Base-by-base conservation (phyloP, 2,797 vertebrate genomes). In the Peromyscus aztecus region DNA sequence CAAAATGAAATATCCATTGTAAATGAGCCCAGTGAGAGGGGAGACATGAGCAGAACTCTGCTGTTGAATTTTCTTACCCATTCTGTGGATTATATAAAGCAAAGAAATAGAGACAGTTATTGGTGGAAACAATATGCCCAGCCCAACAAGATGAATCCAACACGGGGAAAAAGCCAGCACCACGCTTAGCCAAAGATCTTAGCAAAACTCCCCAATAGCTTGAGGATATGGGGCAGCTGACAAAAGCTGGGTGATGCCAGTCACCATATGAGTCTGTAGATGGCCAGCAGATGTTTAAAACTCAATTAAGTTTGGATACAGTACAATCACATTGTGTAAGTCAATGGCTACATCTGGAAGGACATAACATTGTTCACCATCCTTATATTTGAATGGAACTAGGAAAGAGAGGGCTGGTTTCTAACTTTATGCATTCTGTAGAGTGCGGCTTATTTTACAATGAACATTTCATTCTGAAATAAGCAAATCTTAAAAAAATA, bases 271-370 rank as follows among this genome's bases (percentile, higher is more conserved):
- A 91, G 24, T 59, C 93, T 90, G n/a, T 59, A 94, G 91, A 94
- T 57, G 84, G 77, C 57, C 76, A 87, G 57, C 37, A 84, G 91
- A 91, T 91, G 76, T 84, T 95, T 73, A 81, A 73, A 89, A 73
- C 55, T 4, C 9, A 89, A 95, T 92, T 89, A 88, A 84, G 84
- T 95, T 91, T 61, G 84, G 91, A 90, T 81, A 92, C 17, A 85
- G 52, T 24, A 67, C n/a, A 63, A 55, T 46, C 34, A n/a, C 5
- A 2, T 81, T 93, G 82, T 80, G 24, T 83, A 90, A 52, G 19
- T 46, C 24, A 14, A 49, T 69, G 31, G 29, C 67, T 31, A 75
- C 24, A 77, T 94, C 89, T 75, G 40, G 34, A 88, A 89, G 69
- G 89, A 89, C 34, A 37, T 2, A 24, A 59, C 86, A 81, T 78